Base-by-base conservation (phyloP, 1,140 invertebrate species). In the Pseudomyrmex sp. region DNA sequence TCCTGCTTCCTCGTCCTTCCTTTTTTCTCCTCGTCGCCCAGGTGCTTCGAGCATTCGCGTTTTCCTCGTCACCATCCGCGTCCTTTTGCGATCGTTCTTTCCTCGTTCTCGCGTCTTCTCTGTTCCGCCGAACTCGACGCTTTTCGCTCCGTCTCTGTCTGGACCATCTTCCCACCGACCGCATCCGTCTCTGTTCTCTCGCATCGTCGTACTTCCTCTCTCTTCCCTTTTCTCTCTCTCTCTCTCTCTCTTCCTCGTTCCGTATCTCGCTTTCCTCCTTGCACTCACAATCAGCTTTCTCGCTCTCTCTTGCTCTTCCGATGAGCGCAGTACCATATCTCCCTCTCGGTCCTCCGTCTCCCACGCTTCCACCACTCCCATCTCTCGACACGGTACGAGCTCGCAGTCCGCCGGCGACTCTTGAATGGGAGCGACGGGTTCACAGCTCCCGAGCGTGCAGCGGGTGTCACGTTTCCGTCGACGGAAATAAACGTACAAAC, bases 351-450 rank as follows among this genome's bases (percentile, higher is more conserved):
- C 35, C 79, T 20, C 75, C 80, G 26, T 73, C 82, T 84, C 83
- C 35, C 83, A 88, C 84, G 85, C 83, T 85, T 86, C 87, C 85
- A 83, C 52, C 85, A 90, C 91, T 92, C 91, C 90, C 90, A 90
- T 85, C 88, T 88, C 88, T 89, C 87, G 84, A 83, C 82, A 86
- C 82, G 73, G 86, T 87, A 88, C 82, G 87, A 88, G 87, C 91
- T 91, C 91, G 90, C 92, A 93, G 93, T 93, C 90, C 87, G 91
- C 92, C 92, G 92, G 91, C 92, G 90, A 92, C 93, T 92, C 90
- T 92, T 92, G 89, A 84, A 90, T 89, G 89, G 89, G 89, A 91
- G 84, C 72, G 91, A 92, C 90, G 89, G 88, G 73, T 85, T 72
- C 74, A 77, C 82, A 79, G 85, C 77, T 77, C 65, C 48, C 63